These are phyloP conservation scores for Zaprionus obscuricornis DNA, from an alignment of 2,888 invertebrate species.

Conservation along the genomic window DNA sequence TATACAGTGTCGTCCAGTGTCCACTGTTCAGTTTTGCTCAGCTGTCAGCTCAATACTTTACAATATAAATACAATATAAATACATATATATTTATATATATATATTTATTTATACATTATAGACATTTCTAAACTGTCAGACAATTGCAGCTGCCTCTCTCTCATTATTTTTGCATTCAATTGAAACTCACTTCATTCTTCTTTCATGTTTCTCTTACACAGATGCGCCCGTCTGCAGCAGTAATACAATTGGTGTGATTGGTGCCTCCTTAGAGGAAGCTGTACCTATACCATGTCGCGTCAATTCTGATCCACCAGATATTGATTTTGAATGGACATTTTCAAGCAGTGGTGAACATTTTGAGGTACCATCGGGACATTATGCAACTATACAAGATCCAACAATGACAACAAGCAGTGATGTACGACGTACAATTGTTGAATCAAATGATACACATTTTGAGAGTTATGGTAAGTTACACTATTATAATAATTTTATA, in stretches of 20 bases:
- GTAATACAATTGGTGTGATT: slow-evolving; percentile 89
- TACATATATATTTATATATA: too few relatives aligned
- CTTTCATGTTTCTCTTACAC: slow-evolving; percentile 73
- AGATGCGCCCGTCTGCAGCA: slow-evolving; percentile 93
- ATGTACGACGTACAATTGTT: slow-evolving; percentile 82
- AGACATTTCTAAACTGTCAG: slow-evolving; percentile 41
- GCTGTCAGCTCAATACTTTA: slow-evolving; percentile 61
- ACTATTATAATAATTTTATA: too few relatives aligned
- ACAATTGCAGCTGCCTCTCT: slow-evolving; percentile 69
- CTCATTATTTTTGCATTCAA: slow-evolving; percentile 76
- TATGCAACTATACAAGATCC: slow-evolving; percentile 86
- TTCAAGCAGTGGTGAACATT: slow-evolving; percentile 94
- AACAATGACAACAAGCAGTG: slow-evolving; percentile 83
- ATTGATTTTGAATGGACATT: slow-evolving; percentile 95
- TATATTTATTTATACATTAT: slow-evolving; percentile 19
- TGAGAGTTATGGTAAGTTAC: slow-evolving; percentile 83
- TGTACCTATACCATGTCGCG: slow-evolving; percentile 91
- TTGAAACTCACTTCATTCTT: too few relatives aligned
- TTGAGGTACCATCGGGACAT: slow-evolving; percentile 89
- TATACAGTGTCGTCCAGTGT: slow-evolving; percentile 14
- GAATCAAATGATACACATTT: slow-evolving; percentile 83
- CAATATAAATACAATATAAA: slow-evolving; percentile 63
- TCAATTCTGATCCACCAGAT: slow-evolving; percentile 93
- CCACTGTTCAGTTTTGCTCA: slow-evolving; percentile 35
- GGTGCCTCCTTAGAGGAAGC: slow-evolving; percentile 94